Evolutionary conservation across 2,797 vertebrate genomes (phyloP).

Genomic region (Emydoidea blandingii): DNA sequence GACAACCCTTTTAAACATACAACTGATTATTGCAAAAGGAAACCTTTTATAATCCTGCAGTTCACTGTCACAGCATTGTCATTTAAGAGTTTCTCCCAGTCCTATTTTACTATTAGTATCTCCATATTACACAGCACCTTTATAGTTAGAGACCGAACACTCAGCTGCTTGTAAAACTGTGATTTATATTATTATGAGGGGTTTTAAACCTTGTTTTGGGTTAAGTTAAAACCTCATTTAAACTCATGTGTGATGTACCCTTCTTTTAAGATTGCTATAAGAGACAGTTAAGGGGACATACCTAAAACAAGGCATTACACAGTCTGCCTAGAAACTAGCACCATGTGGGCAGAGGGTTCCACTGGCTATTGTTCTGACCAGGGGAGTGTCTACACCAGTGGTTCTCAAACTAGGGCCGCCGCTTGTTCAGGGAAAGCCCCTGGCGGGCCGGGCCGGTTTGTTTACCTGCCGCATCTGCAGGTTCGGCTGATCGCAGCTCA

Average conservation of each 20-base stretch:
- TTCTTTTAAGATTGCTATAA: not conserved
- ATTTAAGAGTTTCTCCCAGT: slow-evolving; percentile 23
- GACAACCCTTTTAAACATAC: slow-evolving; percentile 16
- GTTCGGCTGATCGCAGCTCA: too few species aligned
- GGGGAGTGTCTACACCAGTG: not conserved
- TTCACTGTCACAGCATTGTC: slow-evolving; percentile 21
- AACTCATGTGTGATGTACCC: not conserved
- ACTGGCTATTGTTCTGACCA: too few species aligned
- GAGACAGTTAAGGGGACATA: not conserved
- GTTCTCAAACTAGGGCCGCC: too few species aligned
- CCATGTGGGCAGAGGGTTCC: not conserved
- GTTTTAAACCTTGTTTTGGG: not conserved
- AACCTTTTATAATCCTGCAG: slow-evolving; percentile 50
- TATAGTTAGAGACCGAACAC: slow-evolving; percentile 29
- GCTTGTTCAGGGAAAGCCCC: too few species aligned
- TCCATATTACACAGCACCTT: slow-evolving; percentile 1
- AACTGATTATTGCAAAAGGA: slow-evolving; percentile 55
- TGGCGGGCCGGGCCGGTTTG: too few species aligned
- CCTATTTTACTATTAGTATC: not conserved
- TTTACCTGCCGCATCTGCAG: too few species aligned
- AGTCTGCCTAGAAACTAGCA: not conserved
- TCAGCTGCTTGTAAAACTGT: slow-evolving; percentile 1
- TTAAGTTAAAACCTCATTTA: not conserved
- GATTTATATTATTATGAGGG: not conserved
- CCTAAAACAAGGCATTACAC: not conserved